Percentiles rank a stretch among this genome's conserved stretches.
Conservation (phyloP, 53 echinoderm and acorn worm species). For the Actinopyga echinites region DNA sequence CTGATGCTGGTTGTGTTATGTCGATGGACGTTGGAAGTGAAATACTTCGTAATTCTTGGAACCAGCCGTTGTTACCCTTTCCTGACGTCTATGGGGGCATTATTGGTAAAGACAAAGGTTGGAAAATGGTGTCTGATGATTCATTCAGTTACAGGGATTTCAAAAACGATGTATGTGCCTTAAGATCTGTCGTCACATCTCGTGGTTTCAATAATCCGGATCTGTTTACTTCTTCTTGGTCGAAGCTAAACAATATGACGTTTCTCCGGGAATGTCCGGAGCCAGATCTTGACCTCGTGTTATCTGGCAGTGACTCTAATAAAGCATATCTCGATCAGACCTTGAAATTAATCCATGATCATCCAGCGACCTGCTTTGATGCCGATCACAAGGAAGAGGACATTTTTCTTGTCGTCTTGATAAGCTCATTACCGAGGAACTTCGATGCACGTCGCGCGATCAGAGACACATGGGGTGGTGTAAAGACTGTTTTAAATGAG, state of each 20-base stretch:
- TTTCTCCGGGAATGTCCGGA: conserved; percentile 76
- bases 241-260: conserved; percentile 61
- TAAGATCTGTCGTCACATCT: conserved; percentile 68
- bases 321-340: conserved; percentile 60
- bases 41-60: conserved; percentile 48
- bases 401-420: conserved; percentile 69
- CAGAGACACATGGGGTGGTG: conserved; percentile 77
- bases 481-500: conserved; percentile 51
- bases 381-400: conserved; percentile 54
- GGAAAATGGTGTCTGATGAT: conserved; percentile 60
- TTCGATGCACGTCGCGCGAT: conserved; percentile 79
- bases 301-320: conserved; percentile 59
- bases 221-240: conserved; percentile 54
- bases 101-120: conserved; percentile 64
- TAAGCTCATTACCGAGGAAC: conserved; percentile 78
- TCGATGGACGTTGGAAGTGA: conserved; percentile 61
- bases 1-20: conserved; percentile 76
- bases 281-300: conserved; percentile 78
- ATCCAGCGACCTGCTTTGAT: conserved; percentile 69
- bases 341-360: conserved; percentile 65
- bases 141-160: conserved; percentile 62
- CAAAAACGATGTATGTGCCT: conserved; percentile 59
- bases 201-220: conserved; percentile 61
- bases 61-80: conserved; percentile 63
- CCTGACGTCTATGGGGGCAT: conserved; percentile 75